A percentile compares a stretch with the other conserved stretches of the same genome.
phyloP scores from a whole-genome alignment of 2,797 vertebrate species.

The Columba guinea region DNA sequence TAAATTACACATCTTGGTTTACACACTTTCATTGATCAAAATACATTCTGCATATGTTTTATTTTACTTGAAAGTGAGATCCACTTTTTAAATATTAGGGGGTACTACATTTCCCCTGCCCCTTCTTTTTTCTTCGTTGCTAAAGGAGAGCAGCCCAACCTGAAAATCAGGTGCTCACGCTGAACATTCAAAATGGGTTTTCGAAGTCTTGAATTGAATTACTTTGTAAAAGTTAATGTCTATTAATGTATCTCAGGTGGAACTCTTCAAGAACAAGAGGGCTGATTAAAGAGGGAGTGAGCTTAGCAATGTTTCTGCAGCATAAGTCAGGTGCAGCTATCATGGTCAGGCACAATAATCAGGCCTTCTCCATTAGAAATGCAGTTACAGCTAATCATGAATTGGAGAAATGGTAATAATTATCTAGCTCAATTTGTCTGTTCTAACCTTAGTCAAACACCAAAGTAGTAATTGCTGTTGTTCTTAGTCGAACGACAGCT shows the following conservation, averaged over 20 bases:
- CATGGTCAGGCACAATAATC: background rate
- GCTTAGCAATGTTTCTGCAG: background rate
- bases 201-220: background rate
- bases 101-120: background rate
- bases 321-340: background rate
- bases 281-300: conserved; percentile 43
- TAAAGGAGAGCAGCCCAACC: background rate
- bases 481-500: conserved; percentile 20
- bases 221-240: background rate
- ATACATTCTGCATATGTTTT: background rate
- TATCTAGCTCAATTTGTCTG: conserved; percentile 61
- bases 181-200: background rate
- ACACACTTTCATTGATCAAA: background rate
- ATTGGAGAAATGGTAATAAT: conserved; percentile 66
- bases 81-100: background rate
- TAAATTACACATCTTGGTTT: background rate
- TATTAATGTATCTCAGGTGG: background rate
- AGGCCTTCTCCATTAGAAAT: conserved; percentile 35
- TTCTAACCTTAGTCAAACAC: conserved; percentile 55
- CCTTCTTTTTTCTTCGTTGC: background rate
- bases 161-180: background rate
- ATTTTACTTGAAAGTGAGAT: background rate
- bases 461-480: conserved; percentile 65
- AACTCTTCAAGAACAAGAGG: conserved; percentile 37
- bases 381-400: conserved; percentile 37